phyloP scores from a whole-genome alignment of 2,113 vertebrate species.

The Nothoprocta pentlandii region DNA sequence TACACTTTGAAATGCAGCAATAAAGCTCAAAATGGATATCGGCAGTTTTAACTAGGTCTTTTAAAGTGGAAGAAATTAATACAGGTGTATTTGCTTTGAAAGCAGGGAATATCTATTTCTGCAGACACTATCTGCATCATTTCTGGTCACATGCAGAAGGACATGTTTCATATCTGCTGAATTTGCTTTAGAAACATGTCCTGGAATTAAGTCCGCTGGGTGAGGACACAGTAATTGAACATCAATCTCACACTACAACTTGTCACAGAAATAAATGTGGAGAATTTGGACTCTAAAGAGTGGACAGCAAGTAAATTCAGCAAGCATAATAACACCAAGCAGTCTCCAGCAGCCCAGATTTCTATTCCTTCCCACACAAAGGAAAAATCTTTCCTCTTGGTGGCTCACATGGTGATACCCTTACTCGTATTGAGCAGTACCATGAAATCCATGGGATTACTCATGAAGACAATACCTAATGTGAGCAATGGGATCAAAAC shows the following conservation, averaged over 20 bases:
- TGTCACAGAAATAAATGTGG: conserved; percentile 54
- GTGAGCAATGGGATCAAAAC: conserved; percentile 10
- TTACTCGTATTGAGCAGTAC: background rate
- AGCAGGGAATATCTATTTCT: conserved; percentile 60
- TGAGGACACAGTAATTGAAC: conserved; percentile 37
- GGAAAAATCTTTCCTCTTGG: conserved; percentile 9
- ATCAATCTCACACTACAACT: conserved; percentile 42
- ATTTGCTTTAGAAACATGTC: conserved; percentile 39
- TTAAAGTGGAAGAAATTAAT: background rate
- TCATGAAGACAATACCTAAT: background rate
- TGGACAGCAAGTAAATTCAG: conserved; percentile 26
- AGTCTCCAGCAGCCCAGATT: background rate
- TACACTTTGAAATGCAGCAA: conserved; percentile 12
- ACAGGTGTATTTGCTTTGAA: conserved; percentile 3
- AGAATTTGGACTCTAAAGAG: background rate
- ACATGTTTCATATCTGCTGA: conserved; percentile 20
- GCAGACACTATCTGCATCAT: conserved; percentile 20
- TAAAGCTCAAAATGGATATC: background rate
- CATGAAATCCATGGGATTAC: background rate
- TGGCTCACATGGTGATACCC: background rate
- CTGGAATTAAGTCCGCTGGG: conserved; percentile 57
- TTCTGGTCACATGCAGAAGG: conserved; percentile 1
- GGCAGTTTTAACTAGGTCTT: conserved; percentile 32
- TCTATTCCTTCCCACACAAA: background rate
- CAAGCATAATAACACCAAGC: background rate